These are phyloP conservation scores for Lontra canadensis DNA, from an alignment of 2,113 vertebrate genomes.

Conservation along the genomic window DNA sequence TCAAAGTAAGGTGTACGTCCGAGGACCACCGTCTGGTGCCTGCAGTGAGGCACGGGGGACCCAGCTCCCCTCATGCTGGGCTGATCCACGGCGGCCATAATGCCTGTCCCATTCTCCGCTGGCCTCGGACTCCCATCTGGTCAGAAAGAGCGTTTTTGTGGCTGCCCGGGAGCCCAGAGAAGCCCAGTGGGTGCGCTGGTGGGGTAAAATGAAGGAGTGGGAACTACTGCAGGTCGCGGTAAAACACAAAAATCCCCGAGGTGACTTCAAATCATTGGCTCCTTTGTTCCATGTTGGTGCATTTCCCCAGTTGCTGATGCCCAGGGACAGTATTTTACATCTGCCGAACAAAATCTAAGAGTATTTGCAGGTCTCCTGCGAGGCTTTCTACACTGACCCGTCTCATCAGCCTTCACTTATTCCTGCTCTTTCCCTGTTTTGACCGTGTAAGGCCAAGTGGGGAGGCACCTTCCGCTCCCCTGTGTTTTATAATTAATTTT, in stretches of 20 bases:
- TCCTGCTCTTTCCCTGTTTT: neutral
- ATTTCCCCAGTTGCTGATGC: neutral
- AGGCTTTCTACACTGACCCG: neutral
- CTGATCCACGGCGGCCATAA: neutral
- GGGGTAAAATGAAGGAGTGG: rapidly evolving
- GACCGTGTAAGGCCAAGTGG: no score
- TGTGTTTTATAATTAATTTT: neutral
- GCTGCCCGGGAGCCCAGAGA: neutral
- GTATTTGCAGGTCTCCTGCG: neutral
- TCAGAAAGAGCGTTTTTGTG: neutral
- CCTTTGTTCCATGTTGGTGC: neutral
- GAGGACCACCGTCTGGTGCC: neutral
- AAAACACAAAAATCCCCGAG: neutral
- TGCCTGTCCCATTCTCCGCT: neutral
- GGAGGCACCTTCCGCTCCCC: rapidly evolving
- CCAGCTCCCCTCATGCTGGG: neutral
- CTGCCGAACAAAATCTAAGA: neutral
- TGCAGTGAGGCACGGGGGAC: rapidly evolving
- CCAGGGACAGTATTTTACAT: neutral
- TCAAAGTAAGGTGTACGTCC: neutral
- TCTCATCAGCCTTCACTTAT: neutral
- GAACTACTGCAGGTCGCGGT: neutral
- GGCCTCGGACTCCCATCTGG: neutral
- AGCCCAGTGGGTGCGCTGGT: neutral
- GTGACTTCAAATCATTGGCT: neutral